Conservation (phyloP, 2,888 invertebrate genomes). For the Spilarctia lutea region DNA sequence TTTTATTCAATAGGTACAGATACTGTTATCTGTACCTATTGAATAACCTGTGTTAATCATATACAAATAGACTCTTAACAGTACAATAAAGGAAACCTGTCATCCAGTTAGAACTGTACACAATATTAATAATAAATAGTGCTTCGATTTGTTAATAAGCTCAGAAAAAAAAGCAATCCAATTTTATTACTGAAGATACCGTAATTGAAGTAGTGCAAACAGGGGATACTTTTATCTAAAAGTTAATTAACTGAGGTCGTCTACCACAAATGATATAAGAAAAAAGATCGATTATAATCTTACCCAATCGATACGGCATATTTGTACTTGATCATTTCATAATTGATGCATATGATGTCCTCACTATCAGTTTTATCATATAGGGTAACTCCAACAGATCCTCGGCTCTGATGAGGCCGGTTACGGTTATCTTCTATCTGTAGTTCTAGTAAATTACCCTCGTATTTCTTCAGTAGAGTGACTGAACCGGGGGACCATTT, state of each 20-base stretch:
- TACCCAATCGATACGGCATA: conserved; percentile 78
- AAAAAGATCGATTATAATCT: conserved; percentile 29
- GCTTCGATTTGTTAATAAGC: no score
- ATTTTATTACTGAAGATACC: no score
- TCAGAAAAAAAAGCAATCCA: no score
- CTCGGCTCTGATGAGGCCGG: conserved; percentile 37
- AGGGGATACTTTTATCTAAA: not conserved
- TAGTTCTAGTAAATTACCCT: conserved; percentile 61
- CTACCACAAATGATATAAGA: not conserved
- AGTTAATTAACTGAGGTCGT: not conserved
- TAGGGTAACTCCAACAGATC: conserved; percentile 72
- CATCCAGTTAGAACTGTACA: no score
- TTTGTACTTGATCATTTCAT: conserved; percentile 75
- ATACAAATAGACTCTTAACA: no score
- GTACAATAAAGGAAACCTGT: no score
- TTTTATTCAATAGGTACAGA: no score
- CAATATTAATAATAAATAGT: no score
- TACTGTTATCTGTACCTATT: no score
- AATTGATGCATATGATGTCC: conserved; percentile 69
- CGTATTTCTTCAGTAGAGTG: conserved; percentile 62
- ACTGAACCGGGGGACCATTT: conserved; percentile 74
- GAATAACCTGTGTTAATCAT: no score
- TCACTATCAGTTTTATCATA: conserved; percentile 65
- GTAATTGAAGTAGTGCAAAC: not conserved
- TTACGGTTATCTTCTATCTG: conserved; percentile 68